A percentile compares a stretch with the other conserved stretches of the same genome.
phyloP scores from a whole-genome alignment of 2,113 vertebrate species.

The Equus quagga region DNA sequence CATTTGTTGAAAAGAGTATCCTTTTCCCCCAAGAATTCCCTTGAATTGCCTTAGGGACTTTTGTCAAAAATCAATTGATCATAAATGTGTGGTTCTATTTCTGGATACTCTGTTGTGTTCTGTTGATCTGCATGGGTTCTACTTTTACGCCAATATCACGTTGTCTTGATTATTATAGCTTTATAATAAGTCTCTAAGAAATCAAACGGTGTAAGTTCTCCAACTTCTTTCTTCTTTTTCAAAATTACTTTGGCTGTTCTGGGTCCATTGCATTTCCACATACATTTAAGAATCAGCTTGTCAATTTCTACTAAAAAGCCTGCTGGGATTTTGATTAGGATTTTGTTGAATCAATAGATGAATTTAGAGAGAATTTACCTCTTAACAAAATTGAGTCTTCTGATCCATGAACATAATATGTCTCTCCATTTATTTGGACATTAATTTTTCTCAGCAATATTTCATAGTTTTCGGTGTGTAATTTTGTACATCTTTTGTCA shows the following conservation, averaged over 20 bases:
- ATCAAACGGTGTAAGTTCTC: background rate
- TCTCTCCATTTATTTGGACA: background rate
- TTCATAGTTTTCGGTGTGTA: background rate
- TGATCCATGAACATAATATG: background rate
- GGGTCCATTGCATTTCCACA: background rate
- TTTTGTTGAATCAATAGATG: background rate
- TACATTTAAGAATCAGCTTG: constrained; percentile 29
- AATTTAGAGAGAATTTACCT: constrained; percentile 40
- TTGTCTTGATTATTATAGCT: background rate
- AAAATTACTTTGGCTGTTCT: background rate
- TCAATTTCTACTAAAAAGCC: constrained; percentile 23
- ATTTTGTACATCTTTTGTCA: constrained; percentile 11
- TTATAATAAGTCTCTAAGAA: background rate
- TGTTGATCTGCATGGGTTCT: background rate
- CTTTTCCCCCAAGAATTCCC: background rate
- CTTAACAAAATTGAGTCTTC: constrained; percentile 2
- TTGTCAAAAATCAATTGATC: background rate
- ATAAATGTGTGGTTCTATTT: background rate
- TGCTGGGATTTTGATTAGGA: background rate
- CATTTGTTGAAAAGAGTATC: constrained; percentile 26
- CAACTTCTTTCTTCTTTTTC: constrained; percentile 1
- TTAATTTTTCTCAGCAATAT: constrained; percentile 26
- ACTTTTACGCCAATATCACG: background rate
- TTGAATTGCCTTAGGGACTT: background rate
- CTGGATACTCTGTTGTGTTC: background rate